Evolutionary conservation across 2,888 invertebrate species (phyloP).

Genomic region (Keiferia lycopersicella): DNA sequence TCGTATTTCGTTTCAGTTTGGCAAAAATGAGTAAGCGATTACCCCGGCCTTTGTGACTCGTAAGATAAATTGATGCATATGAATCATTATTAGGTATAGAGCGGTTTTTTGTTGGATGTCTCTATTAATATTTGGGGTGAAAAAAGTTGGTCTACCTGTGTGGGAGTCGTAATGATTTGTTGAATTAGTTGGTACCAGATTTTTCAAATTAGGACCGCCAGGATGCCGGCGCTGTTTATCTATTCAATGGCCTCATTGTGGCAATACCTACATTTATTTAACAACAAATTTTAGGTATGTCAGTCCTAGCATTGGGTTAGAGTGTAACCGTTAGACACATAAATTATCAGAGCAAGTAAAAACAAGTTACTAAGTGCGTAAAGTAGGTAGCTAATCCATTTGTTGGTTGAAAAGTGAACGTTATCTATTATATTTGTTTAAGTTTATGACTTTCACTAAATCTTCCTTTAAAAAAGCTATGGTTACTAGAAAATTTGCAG

Average conservation of each 20-base stretch:
- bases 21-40: conserved; percentile 73
- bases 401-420: conserved; percentile 27
- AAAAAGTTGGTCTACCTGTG: conserved; percentile 51
- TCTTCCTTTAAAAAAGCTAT: neutral
- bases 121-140: conserved; percentile 59
- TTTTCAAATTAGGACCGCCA: conserved; percentile 29
- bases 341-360: no score
- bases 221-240: neutral
- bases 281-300: no score
- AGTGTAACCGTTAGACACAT: no score
- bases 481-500: neutral
- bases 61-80: conserved; percentile 70
- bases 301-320: no score
- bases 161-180: conserved; percentile 64
- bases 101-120: conserved; percentile 58
- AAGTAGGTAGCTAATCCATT: no score
- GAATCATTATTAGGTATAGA: conserved; percentile 53
- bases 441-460: neutral
- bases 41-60: conserved; percentile 61
- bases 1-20: conserved; percentile 50
- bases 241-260: no score
- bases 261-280: no score
- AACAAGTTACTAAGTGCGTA: no score
- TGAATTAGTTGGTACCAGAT: conserved; percentile 49
- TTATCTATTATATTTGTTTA: conserved; percentile 34